Conservation (phyloP, 2,113 vertebrate genomes). For the Vanacampus margaritifer region DNA sequence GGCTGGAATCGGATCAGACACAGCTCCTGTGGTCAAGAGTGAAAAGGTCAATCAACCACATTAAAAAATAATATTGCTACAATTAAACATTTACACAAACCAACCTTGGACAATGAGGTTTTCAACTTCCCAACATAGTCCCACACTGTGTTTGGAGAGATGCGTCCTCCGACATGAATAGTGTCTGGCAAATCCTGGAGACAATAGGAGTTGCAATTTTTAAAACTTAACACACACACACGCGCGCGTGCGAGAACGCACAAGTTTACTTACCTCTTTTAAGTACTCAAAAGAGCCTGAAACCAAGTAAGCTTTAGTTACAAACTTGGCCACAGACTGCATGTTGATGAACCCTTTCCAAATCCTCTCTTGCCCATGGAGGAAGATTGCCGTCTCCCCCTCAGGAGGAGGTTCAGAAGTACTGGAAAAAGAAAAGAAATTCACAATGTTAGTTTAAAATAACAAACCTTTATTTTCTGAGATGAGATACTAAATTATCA, state of each 20-base stretch:
- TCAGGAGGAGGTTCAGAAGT: conserved; percentile 80
- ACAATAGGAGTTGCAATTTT: neutral
- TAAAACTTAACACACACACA: neutral
- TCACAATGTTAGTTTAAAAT: neutral
- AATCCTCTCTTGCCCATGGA: conserved; percentile 89
- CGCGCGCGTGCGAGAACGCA: neutral
- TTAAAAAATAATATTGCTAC: neutral
- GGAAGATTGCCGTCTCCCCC: conserved; percentile 87
- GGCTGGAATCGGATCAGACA: conserved; percentile 97
- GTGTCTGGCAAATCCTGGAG: conserved; percentile 94
- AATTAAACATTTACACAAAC: conserved; percentile 4
- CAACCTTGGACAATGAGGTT: conserved; percentile 94
- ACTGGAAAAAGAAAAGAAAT: conserved; percentile 63
- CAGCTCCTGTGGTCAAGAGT: conserved; percentile 78
- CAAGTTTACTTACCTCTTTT: conserved; percentile 82
- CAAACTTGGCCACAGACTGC: conserved; percentile 96
- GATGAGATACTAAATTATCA: neutral
- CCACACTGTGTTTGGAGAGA: conserved; percentile 94
- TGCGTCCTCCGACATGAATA: conserved; percentile 93
- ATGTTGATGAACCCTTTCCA: conserved; percentile 99
- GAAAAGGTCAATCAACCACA: neutral
- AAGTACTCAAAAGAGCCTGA: conserved; percentile 93
- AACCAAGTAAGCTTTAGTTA: conserved; percentile 95
- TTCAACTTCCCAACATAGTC: conserved; percentile 97
- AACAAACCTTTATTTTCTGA: too few species aligned